These are phyloP conservation scores for Metopia argyrocephala DNA, from an alignment of 2,888 invertebrate genomes.

Conservation along the genomic window DNA sequence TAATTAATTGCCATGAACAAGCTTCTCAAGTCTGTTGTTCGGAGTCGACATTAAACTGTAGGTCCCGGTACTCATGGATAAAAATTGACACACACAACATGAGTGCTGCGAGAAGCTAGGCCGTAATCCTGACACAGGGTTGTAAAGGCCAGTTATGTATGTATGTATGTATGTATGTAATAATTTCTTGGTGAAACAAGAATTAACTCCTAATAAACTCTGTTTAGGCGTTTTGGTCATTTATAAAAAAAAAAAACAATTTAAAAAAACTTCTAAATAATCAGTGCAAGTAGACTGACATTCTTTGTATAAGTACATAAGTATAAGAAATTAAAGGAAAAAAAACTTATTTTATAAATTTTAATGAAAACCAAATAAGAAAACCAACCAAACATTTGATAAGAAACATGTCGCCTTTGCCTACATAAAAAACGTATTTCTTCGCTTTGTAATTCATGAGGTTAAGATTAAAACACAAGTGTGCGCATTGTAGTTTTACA, in stretches of 20 bases:
- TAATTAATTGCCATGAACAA: too few species aligned
- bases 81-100: too few species aligned
- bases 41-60: too few species aligned
- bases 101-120: too few species aligned
- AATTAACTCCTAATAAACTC: constrained; percentile 13
- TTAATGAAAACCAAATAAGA: constrained; percentile 38
- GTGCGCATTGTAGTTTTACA: constrained; percentile 32
- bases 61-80: too few species aligned
- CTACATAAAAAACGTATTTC: not conserved
- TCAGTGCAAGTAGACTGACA: constrained; percentile 40
- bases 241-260: constrained; percentile 19
- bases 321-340: constrained; percentile 15
- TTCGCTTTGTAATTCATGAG: constrained; percentile 15
- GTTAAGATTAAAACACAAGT: constrained; percentile 56
- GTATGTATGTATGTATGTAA: too few species aligned
- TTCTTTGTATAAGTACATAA: constrained; percentile 2
- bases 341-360: constrained; percentile 1
- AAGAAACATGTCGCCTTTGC: constrained; percentile 55
- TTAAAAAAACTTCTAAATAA: constrained; percentile 24
- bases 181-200: not conserved
- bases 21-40: too few species aligned
- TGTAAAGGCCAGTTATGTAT: too few species aligned
- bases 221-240: constrained; percentile 12
- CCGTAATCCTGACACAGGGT: too few species aligned
- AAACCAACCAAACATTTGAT: constrained; percentile 34